Base-by-base conservation (phyloP, 2,113 vertebrate species). In the Neogale vison region DNA sequence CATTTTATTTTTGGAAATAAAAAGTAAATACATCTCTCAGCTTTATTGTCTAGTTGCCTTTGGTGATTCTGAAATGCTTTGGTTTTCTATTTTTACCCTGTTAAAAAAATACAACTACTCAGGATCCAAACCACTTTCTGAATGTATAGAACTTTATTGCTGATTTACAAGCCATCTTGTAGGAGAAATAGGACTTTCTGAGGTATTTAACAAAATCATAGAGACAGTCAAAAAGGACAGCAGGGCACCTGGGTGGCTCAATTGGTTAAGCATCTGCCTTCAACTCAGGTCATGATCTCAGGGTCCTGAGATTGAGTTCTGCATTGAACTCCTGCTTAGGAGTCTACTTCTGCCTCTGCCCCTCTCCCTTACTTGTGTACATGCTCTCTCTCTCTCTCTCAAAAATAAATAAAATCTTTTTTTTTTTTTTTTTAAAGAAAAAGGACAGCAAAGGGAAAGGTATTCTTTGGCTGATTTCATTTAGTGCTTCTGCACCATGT, bases 1-100 rank as follows among this genome's bases (percentile, higher is more conserved):
- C 6, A 39, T 36, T 83, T 52, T 52, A 52, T 52, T 52, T 47
- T 65, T 97, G 24, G 36, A 95, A 89, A 83, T 92, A 63, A 63
- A 79, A 95, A 92, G 50, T 77, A 76, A 89, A 61, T 71, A 31
- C 1, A 23, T 85, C 36, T 71, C 18, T 89, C n/a, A 72, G 2
- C 39, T 94, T 86, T 88, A 57, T 80, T 20, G 84, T 57, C 3
- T 52, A 31, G 47, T 63, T 97, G 20, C 45, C 20, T 90, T 96
- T 92, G 77, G 59, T 82, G 81, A 94, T 87, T 81, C 72, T 69
- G 83, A 42, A 92, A 55, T 95, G 31, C 26, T 79, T 96, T 82
- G 18, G 69, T 88, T 92, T 95, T 90, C 29, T 92, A 1, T 89
- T 96, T 18, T 69, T 93, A 11, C 9, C 1, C 13, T 79, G 20